A percentile compares a stretch with the other conserved stretches of the same genome.
Conservation (phyloP, 2,888 invertebrate species). For the Endomychus coccineus region DNA sequence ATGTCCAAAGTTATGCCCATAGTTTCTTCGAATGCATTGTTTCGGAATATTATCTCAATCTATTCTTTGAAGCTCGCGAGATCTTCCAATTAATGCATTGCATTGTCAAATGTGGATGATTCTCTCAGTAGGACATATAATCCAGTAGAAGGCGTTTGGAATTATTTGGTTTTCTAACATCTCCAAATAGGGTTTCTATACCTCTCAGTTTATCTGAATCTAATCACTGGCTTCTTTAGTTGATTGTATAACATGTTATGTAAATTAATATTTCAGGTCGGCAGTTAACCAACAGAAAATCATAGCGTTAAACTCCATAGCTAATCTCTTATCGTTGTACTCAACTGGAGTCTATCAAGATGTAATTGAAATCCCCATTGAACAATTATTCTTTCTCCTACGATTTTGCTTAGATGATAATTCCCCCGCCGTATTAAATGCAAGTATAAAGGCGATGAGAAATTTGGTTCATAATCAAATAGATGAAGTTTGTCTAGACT, state of each 20-base stretch:
- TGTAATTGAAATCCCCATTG: slow-evolving; percentile 66
- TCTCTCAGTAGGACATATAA: too few relatives aligned
- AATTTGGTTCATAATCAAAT: slow-evolving; percentile 67
- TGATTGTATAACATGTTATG: slow-evolving; percentile 2
- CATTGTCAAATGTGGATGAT: too few relatives aligned
- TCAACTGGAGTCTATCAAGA: slow-evolving; percentile 70
- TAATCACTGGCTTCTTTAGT: too few relatives aligned
- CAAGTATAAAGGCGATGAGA: slow-evolving; percentile 69
- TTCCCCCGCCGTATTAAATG: slow-evolving; percentile 61
- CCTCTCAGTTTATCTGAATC: too few relatives aligned
- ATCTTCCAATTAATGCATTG: too few relatives aligned
- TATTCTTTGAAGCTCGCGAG: too few relatives aligned
- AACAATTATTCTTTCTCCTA: slow-evolving; percentile 70
- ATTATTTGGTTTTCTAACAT: too few relatives aligned
- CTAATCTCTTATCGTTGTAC: slow-evolving; percentile 67
- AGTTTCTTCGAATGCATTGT: too few relatives aligned
- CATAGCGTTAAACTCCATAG: slow-evolving; percentile 70
- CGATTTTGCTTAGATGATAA: slow-evolving; percentile 84
- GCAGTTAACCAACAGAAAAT: slow-evolving; percentile 77
- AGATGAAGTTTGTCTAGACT: slow-evolving; percentile 72
- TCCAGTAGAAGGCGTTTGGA: too few relatives aligned
- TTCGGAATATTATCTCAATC: too few relatives aligned
- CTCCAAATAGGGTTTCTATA: too few relatives aligned
- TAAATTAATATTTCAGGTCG: slow-evolving; percentile 45
- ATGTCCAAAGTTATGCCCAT: too few relatives aligned